Evolutionary conservation across 2,113 vertebrate species (phyloP), one percentile per base, ranked within the genome.

Genomic region (Erinaceus europaeus): DNA sequence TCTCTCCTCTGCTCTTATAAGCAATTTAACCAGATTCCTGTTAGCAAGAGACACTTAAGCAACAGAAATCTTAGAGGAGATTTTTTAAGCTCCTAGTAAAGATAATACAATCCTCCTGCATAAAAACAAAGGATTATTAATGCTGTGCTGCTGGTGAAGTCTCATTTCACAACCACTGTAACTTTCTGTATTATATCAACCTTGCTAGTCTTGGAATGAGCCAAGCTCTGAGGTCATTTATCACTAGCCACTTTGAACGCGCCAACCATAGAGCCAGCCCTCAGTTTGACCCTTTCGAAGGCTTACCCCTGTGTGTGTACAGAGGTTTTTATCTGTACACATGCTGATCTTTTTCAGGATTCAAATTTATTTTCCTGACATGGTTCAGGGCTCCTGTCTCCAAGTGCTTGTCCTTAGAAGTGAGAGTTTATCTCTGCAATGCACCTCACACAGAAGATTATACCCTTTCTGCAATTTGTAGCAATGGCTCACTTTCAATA

Each of bases 1-100:
- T 79, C 88, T 92, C 21, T 94, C 67, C 77, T 93, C 74, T 85
- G 18, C 92, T 94, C 86, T 57, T 90, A 76, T 15, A 87, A 95
- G 80, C 67, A 95, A 94, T 95, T 95, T 92, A 94, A 57, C 14
- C 92, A 92, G 94, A 5, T 9, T 91, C 23, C 53, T 74, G 32
- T 77, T 90, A 96, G 77, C 69, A 81, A 8, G 61, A 94, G 89
- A 40, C 85, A 71, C 76, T 94, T 91, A 90, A 91, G 81, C 42
- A 94, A 84, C 2, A 90, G 62, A 94, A 95, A 84, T 46, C 59
- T 78, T 96, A 85, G 68, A 93, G 38, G 5, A 3, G 4, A 61
- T 81, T 81, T 92, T n/a, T 84, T 55, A 94, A 95, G 74, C 83
- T 61, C 20, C n/a, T n/a, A 73, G 46, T 94, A 84, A 93, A 94